Evolutionary conservation across 2,113 vertebrate genomes (phyloP).

Genomic region (Crotalus helleri): DNA sequence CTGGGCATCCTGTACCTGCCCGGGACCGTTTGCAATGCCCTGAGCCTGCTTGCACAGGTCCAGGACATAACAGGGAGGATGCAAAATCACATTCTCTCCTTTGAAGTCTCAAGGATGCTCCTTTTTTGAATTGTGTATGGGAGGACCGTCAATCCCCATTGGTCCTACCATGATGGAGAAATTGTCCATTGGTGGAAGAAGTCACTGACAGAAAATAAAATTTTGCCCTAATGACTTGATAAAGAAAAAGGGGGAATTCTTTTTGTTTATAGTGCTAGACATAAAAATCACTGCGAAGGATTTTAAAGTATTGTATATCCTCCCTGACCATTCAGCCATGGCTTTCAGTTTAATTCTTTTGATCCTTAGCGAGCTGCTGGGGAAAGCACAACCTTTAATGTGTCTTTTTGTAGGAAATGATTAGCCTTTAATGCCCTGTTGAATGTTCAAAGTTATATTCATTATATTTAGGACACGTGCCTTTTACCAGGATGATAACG

Average conservation of each 20-base stretch:
- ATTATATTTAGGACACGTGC: conserved; percentile 2
- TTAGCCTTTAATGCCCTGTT: background rate
- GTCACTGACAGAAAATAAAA: conserved; percentile 41
- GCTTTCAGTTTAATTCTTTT: conserved; percentile 14
- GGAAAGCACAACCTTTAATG: conserved; percentile 12
- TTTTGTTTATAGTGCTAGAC: conserved; percentile 62
- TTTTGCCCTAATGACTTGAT: conserved; percentile 51
- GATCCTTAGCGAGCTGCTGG: background rate
- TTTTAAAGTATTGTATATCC: conserved; percentile 45
- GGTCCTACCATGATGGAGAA: conserved; percentile 2
- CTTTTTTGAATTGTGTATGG: background rate
- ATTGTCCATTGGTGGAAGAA: conserved; percentile 1
- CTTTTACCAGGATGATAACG: background rate
- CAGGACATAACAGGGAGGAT: no score
- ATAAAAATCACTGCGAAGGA: conserved; percentile 59
- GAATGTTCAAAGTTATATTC: background rate
- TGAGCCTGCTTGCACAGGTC: no score
- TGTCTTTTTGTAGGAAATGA: conserved; percentile 33
- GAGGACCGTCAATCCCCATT: background rate
- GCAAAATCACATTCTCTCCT: background rate
- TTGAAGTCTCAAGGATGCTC: background rate
- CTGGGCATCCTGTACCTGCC: no score
- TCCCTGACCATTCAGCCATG: background rate
- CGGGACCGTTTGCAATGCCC: no score
- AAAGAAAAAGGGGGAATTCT: conserved; percentile 48